Percentiles rank a stretch among this genome's conserved stretches.
Conservation (phyloP, 2,113 vertebrate species). For the Ciconia boyciana region DNA sequence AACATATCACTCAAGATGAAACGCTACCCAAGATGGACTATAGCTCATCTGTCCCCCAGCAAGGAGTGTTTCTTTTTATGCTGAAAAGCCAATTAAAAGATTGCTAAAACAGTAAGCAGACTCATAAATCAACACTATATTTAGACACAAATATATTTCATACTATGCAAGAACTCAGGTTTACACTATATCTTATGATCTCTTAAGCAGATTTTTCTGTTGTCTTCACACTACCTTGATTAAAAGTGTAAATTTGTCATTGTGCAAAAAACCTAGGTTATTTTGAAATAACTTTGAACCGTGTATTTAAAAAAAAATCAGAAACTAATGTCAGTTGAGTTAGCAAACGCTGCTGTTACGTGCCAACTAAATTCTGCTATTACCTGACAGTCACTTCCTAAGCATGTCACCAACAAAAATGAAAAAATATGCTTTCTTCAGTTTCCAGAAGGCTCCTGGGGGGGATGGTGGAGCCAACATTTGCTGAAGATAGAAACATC, state of each 20-base stretch:
- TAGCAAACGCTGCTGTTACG: rapidly evolving
- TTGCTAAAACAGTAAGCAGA: neutral
- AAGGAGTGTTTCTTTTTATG: neutral
- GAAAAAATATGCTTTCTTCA: neutral
- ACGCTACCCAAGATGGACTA: rapidly evolving
- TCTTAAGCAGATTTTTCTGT: neutral
- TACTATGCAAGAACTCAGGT: neutral
- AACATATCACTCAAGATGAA: neutral
- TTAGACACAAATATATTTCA: neutral
- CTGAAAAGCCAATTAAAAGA: neutral
- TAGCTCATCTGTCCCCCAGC: neutral
- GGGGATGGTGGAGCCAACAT: neutral
- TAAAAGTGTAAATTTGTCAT: neutral
- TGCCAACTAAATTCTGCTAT: neutral
- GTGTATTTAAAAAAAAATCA: neutral
- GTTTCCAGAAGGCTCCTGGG: neutral
- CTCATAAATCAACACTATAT: neutral
- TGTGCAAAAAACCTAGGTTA: neutral
- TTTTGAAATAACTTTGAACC: neutral
- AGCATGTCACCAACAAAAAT: neutral
- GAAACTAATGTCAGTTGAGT: neutral
- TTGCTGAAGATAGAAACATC: neutral
- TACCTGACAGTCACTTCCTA: neutral
- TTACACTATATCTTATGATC: rapidly evolving
- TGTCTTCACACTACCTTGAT: neutral